Conservation (phyloP, 2,113 vertebrate species). For the Lonchura striata region DNA sequence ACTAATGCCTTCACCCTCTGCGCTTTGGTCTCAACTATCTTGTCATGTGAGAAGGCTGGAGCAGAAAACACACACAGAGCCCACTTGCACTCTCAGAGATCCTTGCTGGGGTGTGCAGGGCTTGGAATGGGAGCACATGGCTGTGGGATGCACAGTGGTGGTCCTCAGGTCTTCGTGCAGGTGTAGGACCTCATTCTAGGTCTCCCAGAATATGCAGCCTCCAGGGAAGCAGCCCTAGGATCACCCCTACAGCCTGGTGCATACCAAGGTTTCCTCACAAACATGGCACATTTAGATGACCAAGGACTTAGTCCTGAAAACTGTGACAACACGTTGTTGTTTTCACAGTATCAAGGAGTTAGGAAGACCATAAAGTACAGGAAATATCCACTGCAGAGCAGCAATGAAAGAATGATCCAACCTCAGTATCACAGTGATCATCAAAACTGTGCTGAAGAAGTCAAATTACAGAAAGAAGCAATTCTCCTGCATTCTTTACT, state of each 20-base stretch:
- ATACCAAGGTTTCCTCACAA: neutral
- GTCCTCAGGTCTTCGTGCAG: neutral
- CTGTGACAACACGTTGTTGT: neutral
- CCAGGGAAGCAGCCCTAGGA: neutral
- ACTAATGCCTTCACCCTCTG: neutral
- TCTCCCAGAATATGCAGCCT: neutral
- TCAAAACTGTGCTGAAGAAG: neutral
- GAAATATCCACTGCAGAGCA: neutral
- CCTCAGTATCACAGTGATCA: neutral
- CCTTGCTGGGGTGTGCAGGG: neutral
- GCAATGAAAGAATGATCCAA: neutral
- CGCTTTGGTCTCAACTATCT: neutral
- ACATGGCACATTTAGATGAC: neutral
- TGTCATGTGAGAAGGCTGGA: neutral
- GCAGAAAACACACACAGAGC: neutral
- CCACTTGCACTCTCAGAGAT: neutral
- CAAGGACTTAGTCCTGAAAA: neutral
- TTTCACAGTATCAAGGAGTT: neutral
- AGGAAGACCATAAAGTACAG: neutral
- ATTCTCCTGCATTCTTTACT: neutral
- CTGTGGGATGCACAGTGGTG: neutral
- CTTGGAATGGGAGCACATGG: neutral
- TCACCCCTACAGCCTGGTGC: neutral
- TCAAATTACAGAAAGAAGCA: neutral
- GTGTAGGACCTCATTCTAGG: neutral